Evolutionary conservation across 1,140 invertebrate species (phyloP).

Genomic region (Eumeta japonica): DNA sequence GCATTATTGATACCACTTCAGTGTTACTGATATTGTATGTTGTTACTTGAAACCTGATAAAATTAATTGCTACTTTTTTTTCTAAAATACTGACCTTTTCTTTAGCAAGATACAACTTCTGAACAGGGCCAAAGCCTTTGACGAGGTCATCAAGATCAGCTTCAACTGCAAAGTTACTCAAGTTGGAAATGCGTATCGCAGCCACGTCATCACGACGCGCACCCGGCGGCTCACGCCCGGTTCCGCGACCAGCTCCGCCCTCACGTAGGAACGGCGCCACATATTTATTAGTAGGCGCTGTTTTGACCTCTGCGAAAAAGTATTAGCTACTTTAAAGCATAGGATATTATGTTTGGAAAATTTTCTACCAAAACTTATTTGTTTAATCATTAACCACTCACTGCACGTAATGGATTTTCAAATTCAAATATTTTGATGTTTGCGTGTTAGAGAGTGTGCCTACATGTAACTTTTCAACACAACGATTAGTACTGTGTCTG

Average conservation of each 20-base stretch:
- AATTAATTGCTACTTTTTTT: too few relatives aligned
- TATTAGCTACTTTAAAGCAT: constrained; percentile 6
- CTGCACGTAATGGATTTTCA: too few relatives aligned
- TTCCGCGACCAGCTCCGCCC: constrained; percentile 70
- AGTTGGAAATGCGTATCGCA: constrained; percentile 95
- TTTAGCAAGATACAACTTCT: constrained; percentile 53
- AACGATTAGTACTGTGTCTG: too few relatives aligned
- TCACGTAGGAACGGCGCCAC: constrained; percentile 87
- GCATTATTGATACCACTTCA: too few relatives aligned
- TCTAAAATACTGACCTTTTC: constrained; percentile 38
- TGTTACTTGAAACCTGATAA: too few relatives aligned
- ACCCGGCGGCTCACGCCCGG: constrained; percentile 68
- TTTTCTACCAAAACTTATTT: too few relatives aligned
- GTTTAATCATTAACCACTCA: too few relatives aligned
- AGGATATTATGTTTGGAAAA: background rate
- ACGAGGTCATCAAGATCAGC: constrained; percentile 95
- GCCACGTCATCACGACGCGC: constrained; percentile 73
- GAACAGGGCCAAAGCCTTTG: constrained; percentile 82
- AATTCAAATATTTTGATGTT: too few relatives aligned
- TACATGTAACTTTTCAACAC: too few relatives aligned
- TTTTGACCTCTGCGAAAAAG: constrained; percentile 26
- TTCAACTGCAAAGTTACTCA: constrained; percentile 95
- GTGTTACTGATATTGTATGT: too few relatives aligned
- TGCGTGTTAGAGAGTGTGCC: too few relatives aligned
- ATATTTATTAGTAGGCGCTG: constrained; percentile 65